Conservation (phyloP, 2,113 vertebrate genomes). For the Ptyas mucosa region DNA sequence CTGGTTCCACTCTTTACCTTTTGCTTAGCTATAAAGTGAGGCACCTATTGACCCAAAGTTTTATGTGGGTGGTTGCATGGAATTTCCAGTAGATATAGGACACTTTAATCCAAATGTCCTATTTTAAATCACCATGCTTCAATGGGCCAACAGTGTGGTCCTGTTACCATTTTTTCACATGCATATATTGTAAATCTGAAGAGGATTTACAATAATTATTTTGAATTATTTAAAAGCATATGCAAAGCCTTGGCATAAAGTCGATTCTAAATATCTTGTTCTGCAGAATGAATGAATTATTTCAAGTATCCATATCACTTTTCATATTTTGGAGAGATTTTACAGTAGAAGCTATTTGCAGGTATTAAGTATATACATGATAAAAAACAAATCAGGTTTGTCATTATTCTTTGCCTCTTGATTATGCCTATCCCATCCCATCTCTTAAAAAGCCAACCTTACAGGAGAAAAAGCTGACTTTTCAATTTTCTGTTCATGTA, state of each 20-base stretch:
- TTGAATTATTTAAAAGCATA: neutral
- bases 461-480: conserved; percentile 31
- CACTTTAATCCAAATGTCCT: neutral
- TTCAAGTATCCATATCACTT: neutral
- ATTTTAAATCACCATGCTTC: neutral
- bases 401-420: neutral
- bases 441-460: conserved; percentile 28
- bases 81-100: neutral
- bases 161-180: too few relatives aligned
- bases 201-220: neutral
- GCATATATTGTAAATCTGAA: neutral
- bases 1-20: neutral
- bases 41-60: neutral
- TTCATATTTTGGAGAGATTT: neutral
- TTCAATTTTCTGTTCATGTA: conserved; percentile 43
- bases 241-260: neutral
- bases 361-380: neutral
- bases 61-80: neutral
- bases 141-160: neutral
- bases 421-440: neutral
- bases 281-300: too few relatives aligned
- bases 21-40: neutral
- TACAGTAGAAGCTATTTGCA: neutral
- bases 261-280: neutral
- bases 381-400: neutral